Evolutionary conservation across 2,113 vertebrate species (phyloP), one percentile per base, ranked within the genome.

Genomic region (Melanocharis versteri): DNA sequence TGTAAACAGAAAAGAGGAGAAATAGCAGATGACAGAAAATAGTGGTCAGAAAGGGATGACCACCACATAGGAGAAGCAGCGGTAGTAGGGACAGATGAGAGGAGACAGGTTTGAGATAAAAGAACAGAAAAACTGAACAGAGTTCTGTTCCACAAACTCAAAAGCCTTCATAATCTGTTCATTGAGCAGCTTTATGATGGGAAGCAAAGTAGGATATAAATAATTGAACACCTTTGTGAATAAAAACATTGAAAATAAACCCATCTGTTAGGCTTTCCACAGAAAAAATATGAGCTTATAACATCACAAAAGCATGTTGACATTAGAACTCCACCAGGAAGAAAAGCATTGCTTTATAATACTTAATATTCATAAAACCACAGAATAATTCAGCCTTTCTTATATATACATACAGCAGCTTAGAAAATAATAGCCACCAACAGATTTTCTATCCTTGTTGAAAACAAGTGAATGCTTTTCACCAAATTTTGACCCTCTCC

Each of bases 151-250:
- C 58, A 66, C 22, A 79, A 40, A 71, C 24, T 16, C 16, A 83
- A 50, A 47, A 57, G 72, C 22, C 31, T 56, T 64, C 47, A 84
- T 75, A 64, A 76, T 84, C 68, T 84, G 47, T 81, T 89, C 57
- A 77, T 13, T 87, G 44, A 94, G 61, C 10, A 50, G 60, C 42
- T 96, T 75, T 87, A 76, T n/a, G 57, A 79, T 37, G 21, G 37
- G 44, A 94, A 94, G 42, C 31, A 89, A 85, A 87, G 61, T 33
- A 89, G 37, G 23, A 85, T 39, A 42, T 69, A 89, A 95, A 95
- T 91, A 82, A 95, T 20, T 79, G 40, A 95, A 82, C 23, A 68
- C 45, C 19, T 94, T 64, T 61, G 40, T 82, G 77, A 95, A 91
- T 60, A 79, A 89, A 87, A 83, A 79, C n/a, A 84, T 12, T 10